Percentiles rank a stretch among this genome's conserved stretches.
Conservation (phyloP, 2,113 vertebrate species). For the Oceanites oceanicus region DNA sequence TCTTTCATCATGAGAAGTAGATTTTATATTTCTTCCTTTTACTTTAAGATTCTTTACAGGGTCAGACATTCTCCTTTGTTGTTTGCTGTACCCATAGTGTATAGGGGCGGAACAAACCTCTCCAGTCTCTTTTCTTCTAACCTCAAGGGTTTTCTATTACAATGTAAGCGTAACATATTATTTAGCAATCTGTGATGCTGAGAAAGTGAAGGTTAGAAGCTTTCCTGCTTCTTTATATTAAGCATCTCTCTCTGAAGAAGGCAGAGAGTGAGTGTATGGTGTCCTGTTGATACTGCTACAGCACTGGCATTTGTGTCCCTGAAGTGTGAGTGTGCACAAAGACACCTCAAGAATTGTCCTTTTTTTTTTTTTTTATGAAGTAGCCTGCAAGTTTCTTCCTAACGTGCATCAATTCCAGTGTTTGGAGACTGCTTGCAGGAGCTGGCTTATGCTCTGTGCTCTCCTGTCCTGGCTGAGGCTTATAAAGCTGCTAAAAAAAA, state of each 20-base stretch:
- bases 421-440: neutral
- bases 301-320: neutral
- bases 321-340: neutral
- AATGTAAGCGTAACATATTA: neutral
- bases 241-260: neutral
- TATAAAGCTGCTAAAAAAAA: neutral
- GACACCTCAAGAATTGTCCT: neutral
- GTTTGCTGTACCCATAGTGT: neutral
- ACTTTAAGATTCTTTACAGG: neutral
- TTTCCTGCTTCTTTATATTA: neutral
- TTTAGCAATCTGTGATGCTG: neutral
- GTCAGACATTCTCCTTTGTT: neutral
- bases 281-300: neutral
- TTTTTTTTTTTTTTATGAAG: neutral
- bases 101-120: neutral
- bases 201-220: neutral
- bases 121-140: neutral
- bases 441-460: neutral
- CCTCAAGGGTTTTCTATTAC: neutral
- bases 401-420: rapidly evolving
- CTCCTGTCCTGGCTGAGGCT: neutral
- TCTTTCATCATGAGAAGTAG: neutral
- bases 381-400: neutral
- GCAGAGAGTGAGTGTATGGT: neutral
- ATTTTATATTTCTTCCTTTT: neutral